Evolutionary conservation across 2,888 invertebrate species (phyloP).

Genomic region (Ptychoptera contaminata): DNA sequence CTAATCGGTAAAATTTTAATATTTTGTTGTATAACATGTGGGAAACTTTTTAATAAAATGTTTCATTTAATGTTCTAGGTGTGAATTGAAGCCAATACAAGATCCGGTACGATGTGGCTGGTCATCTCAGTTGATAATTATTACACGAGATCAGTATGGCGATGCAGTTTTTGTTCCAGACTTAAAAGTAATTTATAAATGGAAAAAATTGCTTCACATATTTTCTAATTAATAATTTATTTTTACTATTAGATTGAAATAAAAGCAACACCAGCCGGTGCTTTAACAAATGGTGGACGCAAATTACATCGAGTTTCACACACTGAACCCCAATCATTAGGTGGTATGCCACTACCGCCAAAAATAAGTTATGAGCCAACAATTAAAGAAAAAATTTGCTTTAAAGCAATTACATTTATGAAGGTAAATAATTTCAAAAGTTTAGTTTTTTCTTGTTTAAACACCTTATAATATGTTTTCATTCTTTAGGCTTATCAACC

Average conservation of each 20-base stretch:
- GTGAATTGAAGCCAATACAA: slow-evolving; percentile 63
- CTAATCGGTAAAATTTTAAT: slow-evolving; percentile 30
- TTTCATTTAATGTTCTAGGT: slow-evolving; percentile 35
- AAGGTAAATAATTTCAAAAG: slow-evolving; percentile 37
- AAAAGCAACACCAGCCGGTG: slow-evolving; percentile 29
- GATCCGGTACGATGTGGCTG: slow-evolving; percentile 62
- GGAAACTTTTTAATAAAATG: neutral
- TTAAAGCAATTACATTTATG: slow-evolving; percentile 92
- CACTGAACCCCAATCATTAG: slow-evolving; percentile 17
- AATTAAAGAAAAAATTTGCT: slow-evolving; percentile 78
- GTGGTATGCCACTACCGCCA: slow-evolving; percentile 27
- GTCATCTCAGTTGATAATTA: slow-evolving; percentile 66
- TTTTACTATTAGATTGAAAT: slow-evolving; percentile 21
- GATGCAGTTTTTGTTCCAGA: slow-evolving; percentile 72
- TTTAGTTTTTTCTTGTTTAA: slow-evolving; percentile 5
- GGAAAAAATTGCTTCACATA: slow-evolving; percentile 2
- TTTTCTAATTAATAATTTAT: neutral
- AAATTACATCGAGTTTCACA: slow-evolving; percentile 25
- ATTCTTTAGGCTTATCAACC: slow-evolving; percentile 62
- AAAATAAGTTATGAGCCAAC: slow-evolving; percentile 59
- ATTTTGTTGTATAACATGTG: neutral
- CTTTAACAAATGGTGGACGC: slow-evolving; percentile 21
- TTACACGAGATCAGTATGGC: slow-evolving; percentile 83
- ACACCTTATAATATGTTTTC: slow-evolving; percentile 7
- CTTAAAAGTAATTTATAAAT: slow-evolving; percentile 47